A percentile compares a stretch with the other conserved stretches of the same genome.
phyloP scores from a whole-genome alignment of 2,888 invertebrate genomes.

The Temnothorax ravouxi region DNA sequence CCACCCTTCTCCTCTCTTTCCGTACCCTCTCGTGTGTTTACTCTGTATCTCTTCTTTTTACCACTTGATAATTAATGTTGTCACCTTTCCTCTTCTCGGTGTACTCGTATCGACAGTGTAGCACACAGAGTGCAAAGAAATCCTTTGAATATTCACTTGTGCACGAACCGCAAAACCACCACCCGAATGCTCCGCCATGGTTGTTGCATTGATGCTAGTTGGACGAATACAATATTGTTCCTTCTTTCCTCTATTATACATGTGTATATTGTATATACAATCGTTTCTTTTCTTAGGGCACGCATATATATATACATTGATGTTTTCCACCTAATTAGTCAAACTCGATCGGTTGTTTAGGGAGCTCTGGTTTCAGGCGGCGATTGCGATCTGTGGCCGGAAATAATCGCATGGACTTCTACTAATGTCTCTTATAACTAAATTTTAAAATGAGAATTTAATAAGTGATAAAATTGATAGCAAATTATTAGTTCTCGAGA shows the following conservation, averaged over 20 bases:
- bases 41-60: constrained; percentile 22
- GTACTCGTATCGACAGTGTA: constrained; percentile 46
- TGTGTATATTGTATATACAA: constrained; percentile 5
- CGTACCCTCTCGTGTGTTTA: neutral
- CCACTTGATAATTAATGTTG: constrained; percentile 36
- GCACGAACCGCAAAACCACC: constrained; percentile 55
- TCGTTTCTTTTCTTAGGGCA: constrained; percentile 55
- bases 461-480: neutral
- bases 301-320: constrained; percentile 60
- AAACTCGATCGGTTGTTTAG: constrained; percentile 55
- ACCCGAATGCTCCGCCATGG: constrained; percentile 42
- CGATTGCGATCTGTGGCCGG: constrained; percentile 69
- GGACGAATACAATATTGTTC: constrained; percentile 55
- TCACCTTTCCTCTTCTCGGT: constrained; percentile 31
- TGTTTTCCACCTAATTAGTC: constrained; percentile 70
- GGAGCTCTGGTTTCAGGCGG: constrained; percentile 53
- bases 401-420: constrained; percentile 20
- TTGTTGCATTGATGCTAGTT: constrained; percentile 64
- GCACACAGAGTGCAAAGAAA: constrained; percentile 51
- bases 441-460: neutral
- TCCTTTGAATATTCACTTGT: constrained; percentile 50
- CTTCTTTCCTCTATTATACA: constrained; percentile 35
- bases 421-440: neutral
- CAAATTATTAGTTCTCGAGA: neutral
- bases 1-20: neutral